These are phyloP conservation scores for Amblyopsis hoosieri DNA, from an alignment of 2,797 vertebrate species.

Conservation along the genomic window DNA sequence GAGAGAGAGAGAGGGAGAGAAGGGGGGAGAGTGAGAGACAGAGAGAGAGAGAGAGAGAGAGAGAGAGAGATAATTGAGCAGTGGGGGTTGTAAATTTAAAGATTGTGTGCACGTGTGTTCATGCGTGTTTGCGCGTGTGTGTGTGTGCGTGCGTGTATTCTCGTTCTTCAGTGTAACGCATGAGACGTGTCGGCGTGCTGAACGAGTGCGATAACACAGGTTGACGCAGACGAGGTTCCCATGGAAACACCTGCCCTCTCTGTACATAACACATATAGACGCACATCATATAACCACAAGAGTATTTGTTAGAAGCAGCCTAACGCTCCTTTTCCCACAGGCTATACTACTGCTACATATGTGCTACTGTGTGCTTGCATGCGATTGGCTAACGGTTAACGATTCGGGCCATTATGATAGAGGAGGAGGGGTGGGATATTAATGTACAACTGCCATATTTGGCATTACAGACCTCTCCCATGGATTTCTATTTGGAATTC, in stretches of 20 bases:
- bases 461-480: too few species aligned
- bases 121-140: background rate
- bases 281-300: conserved; percentile 11
- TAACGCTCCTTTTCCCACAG: conserved; percentile 18
- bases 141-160: conserved; percentile 8
- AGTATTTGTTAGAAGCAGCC: conserved; percentile 43
- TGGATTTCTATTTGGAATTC: conserved; percentile 40
- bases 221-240: conserved; percentile 27
- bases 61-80: too few species aligned
- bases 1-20: background rate
- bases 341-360: conserved; percentile 5
- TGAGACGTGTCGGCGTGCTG: conserved; percentile 23
- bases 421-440: too few species aligned
- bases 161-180: conserved; percentile 25
- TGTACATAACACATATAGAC: conserved; percentile 15
- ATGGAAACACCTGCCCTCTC: conserved; percentile 41
- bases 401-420: too few species aligned
- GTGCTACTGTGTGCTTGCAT: too few species aligned
- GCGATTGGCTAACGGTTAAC: too few species aligned
- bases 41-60: too few species aligned
- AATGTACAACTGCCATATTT: too few species aligned
- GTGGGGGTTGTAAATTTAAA: too few species aligned
- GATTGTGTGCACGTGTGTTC: conserved; percentile 5
- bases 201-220: conserved; percentile 15
- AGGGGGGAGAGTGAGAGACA: too few species aligned